Evolutionary conservation across 2,113 vertebrate genomes (phyloP).

Genomic region (Entelurus aequoreus): DNA sequence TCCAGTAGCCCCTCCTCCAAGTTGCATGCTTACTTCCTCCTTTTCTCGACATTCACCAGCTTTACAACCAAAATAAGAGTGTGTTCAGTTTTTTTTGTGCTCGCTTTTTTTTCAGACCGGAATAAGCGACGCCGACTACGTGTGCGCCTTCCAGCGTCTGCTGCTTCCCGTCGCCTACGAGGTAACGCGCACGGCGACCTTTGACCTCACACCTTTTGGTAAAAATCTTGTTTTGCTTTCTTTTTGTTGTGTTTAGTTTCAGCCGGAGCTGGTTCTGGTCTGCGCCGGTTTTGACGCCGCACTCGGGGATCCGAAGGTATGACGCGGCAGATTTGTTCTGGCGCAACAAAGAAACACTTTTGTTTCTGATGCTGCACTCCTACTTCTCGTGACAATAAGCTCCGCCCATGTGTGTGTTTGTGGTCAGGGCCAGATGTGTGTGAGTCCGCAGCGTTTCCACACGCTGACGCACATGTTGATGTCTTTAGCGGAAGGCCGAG

Average conservation of each 20-base stretch:
- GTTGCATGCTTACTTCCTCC: no score
- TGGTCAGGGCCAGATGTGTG: slow-evolving; percentile 79
- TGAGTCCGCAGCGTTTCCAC: slow-evolving; percentile 78
- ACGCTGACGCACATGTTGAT: slow-evolving; percentile 82
- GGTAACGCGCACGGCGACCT: slow-evolving; percentile 53
- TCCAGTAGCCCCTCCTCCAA: neutral
- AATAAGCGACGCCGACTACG: slow-evolving; percentile 82
- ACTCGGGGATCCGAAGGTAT: slow-evolving; percentile 81
- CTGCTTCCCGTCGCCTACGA: slow-evolving; percentile 81
- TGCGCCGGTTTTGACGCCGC: slow-evolving; percentile 81
- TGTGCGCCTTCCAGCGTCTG: slow-evolving; percentile 77
- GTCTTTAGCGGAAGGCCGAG: slow-evolving; percentile 78
- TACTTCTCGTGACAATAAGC: no score
- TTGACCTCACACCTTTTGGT: neutral
- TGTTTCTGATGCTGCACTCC: no score
- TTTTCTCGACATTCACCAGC: neutral
- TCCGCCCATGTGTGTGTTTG: slow-evolving; percentile 7
- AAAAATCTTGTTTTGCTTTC: neutral
- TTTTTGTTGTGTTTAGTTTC: slow-evolving; percentile 71
- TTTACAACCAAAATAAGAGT: neutral
- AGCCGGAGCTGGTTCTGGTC: slow-evolving; percentile 84
- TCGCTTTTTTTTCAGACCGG: slow-evolving; percentile 58
- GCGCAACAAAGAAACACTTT: no score
- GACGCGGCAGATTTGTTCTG: neutral
- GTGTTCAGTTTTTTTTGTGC: neutral